Evolutionary conservation across 2,888 invertebrate species (phyloP).

Genomic region (Exephanes ischioxanthus): DNA sequence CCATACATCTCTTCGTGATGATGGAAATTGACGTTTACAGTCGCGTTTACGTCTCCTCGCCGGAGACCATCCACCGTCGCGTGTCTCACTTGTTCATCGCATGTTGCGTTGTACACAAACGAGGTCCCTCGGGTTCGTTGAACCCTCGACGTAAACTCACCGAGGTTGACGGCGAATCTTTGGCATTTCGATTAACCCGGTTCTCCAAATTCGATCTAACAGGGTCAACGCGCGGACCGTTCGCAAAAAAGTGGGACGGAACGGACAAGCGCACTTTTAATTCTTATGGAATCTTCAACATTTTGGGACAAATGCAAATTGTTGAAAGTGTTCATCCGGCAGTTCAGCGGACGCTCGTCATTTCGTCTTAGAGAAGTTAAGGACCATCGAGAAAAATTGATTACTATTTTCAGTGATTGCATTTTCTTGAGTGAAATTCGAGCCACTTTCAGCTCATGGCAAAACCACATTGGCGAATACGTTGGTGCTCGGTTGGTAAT

Average conservation of each 20-base stretch:
- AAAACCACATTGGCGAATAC: no score
- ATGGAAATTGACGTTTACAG: constrained; percentile 54
- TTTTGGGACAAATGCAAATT: no score
- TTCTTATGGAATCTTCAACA: no score
- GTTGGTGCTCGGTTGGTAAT: not conserved
- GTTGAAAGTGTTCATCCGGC: no score
- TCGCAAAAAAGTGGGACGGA: no score
- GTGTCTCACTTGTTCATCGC: not conserved
- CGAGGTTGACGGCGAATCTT: not conserved
- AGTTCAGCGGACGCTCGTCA: no score
- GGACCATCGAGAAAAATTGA: not conserved
- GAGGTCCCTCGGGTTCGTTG: constrained; percentile 11
- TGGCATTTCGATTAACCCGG: not conserved
- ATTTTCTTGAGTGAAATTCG: no score
- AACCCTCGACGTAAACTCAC: constrained; percentile 2
- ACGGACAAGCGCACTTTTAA: no score
- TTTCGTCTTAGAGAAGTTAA: not conserved
- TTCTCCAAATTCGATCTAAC: not conserved
- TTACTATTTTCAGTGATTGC: not conserved
- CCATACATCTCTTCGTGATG: constrained; percentile 11
- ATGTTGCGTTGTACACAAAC: constrained; percentile 5
- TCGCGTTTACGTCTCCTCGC: constrained; percentile 32
- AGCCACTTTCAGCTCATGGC: no score
- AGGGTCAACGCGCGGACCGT: not conserved
- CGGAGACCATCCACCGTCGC: not conserved